Evolutionary conservation across 2,888 invertebrate species (phyloP).

Genomic region (Melanostoma mellinum): DNA sequence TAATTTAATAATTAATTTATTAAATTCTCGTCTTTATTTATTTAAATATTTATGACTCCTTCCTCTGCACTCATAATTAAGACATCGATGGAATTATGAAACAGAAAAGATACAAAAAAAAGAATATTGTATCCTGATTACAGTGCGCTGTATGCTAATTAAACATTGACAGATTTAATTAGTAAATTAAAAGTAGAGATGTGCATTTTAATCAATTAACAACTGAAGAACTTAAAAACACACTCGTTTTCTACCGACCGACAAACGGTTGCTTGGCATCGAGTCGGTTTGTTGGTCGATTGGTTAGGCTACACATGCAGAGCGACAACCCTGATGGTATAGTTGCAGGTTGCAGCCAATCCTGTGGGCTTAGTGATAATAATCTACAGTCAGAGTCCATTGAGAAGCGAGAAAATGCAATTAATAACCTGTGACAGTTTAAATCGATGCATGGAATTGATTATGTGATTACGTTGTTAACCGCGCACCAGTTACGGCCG

Average conservation of each 20-base stretch:
- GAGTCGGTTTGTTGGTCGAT: too few relatives aligned
- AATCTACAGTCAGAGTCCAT: constrained; percentile 7
- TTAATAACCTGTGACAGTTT: constrained; percentile 55
- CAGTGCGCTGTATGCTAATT: constrained; percentile 35
- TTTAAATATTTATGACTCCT: background rate
- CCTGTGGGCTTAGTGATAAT: constrained; percentile 4
- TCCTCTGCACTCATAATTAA: constrained; percentile 13
- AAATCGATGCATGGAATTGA: constrained; percentile 46
- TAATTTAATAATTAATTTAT: constrained; percentile 18
- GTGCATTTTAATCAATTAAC: constrained; percentile 37
- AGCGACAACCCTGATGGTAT: too few relatives aligned
- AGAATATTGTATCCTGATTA: constrained; percentile 5
- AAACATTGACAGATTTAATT: constrained; percentile 66
- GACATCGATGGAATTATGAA: constrained; percentile 21
- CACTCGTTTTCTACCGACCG: background rate
- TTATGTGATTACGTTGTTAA: constrained; percentile 35
- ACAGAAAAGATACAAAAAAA: background rate
- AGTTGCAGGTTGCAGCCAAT: background rate
- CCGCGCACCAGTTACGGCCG: background rate
- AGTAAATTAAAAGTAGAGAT: constrained; percentile 52
- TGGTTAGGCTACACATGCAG: too few relatives aligned
- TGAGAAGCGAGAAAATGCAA: constrained; percentile 26
- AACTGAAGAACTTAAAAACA: constrained; percentile 10
- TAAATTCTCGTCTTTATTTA: constrained; percentile 15
- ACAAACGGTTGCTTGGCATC: background rate